Evolutionary conservation across 2,797 vertebrate genomes (phyloP).

Genomic region (Lophotriccus pileatus): DNA sequence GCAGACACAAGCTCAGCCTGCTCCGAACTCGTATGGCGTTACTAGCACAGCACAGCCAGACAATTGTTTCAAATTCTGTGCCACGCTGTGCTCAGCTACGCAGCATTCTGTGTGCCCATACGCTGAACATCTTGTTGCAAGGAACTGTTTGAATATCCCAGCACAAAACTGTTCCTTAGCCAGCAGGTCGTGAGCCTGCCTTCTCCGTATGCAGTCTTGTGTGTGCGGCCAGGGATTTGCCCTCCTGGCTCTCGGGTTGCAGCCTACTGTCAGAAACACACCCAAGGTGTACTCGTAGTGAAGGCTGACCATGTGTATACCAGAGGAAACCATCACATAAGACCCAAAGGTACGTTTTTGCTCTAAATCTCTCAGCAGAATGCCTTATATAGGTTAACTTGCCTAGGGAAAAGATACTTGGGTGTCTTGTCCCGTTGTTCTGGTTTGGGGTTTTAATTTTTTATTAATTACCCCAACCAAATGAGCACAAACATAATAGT

Average conservation of each 20-base stretch:
- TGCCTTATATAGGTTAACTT: neutral
- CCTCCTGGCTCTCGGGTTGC: neutral
- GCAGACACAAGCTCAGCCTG: neutral
- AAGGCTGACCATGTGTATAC: neutral
- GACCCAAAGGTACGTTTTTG: neutral
- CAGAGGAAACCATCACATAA: neutral
- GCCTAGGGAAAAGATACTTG: neutral
- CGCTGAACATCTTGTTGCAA: rapidly evolving
- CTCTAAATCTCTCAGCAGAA: neutral
- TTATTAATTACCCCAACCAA: neutral
- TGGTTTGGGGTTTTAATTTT: neutral
- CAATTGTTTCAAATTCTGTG: neutral
- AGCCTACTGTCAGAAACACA: neutral
- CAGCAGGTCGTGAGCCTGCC: neutral
- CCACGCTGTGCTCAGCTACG: neutral
- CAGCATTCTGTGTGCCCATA: neutral
- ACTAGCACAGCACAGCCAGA: neutral
- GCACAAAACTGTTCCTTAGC: neutral
- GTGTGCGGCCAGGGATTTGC: neutral
- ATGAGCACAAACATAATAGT: neutral
- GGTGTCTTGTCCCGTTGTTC: neutral
- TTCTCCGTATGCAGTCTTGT: rapidly evolving
- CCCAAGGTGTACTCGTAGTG: neutral
- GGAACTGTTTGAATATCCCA: neutral
- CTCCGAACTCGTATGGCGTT: rapidly evolving